These are phyloP conservation scores for Sebastes trivittatus DNA, from an alignment of 2,797 vertebrate species.

Conservation along the genomic window DNA sequence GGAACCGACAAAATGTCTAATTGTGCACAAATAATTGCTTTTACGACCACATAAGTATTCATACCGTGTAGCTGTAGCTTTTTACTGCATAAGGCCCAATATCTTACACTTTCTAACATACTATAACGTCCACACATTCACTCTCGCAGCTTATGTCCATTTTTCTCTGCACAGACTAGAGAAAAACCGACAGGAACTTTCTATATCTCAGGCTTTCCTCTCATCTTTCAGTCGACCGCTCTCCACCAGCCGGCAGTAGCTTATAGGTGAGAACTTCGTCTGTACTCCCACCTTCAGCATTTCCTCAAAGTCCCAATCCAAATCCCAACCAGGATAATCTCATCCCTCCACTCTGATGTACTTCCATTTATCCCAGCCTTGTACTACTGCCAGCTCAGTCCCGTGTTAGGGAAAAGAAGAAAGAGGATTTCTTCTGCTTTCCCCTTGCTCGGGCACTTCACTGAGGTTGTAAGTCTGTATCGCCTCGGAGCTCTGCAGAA, in stretches of 20 bases:
- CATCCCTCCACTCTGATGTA: constrained; percentile 78
- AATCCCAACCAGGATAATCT: constrained; percentile 80
- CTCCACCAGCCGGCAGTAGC: constrained; percentile 43
- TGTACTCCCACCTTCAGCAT: constrained; percentile 75
- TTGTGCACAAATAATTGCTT: constrained; percentile 46
- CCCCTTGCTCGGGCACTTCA: constrained; percentile 69
- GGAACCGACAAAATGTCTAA: constrained; percentile 39
- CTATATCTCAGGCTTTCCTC: constrained; percentile 35
- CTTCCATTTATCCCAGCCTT: constrained; percentile 78
- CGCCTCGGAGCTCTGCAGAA: constrained; percentile 45
- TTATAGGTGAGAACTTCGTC: constrained; percentile 72
- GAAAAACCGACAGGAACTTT: constrained; percentile 2
- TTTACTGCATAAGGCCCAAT: background rate
- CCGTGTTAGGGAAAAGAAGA: constrained; percentile 67
- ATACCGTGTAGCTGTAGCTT: background rate
- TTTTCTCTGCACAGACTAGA: background rate
- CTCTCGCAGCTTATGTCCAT: background rate
- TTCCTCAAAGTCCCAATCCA: constrained; percentile 74
- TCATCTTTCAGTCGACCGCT: constrained; percentile 31
- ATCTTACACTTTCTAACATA: background rate
- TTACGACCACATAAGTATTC: constrained; percentile 17
- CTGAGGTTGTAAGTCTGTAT: constrained; percentile 72
- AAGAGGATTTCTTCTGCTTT: constrained; percentile 77
- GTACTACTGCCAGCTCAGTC: constrained; percentile 78
- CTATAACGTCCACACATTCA: background rate